Conservation (phyloP, 2,797 vertebrate genomes). For the Aselliscus stoliczkanus region DNA sequence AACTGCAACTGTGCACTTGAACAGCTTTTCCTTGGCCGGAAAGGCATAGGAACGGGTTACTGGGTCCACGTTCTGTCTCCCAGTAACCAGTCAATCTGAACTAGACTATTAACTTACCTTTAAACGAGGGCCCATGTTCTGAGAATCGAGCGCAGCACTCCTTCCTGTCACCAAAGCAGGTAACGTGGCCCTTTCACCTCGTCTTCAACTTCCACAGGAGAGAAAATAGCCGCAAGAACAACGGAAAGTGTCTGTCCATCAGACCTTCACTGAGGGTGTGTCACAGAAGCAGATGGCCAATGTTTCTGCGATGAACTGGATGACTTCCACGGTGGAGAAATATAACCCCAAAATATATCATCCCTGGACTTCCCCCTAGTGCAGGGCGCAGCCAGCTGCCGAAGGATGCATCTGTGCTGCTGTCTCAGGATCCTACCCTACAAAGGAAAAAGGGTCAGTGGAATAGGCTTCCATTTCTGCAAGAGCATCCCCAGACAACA, state of each 20-base stretch:
- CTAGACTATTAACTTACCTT: conserved; percentile 84
- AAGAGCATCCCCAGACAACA: conserved; percentile 8
- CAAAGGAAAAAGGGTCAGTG: not conserved
- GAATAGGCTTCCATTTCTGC: conserved; percentile 17
- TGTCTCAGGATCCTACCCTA: not conserved
- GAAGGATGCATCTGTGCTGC: not conserved
- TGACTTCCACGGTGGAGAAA: conserved; percentile 45
- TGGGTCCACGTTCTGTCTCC: not conserved
- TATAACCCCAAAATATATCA: not conserved
- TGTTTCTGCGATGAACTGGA: conserved; percentile 64
- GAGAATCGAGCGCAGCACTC: conserved; percentile 83
- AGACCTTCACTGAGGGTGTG: conserved; percentile 81
- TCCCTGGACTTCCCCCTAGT: conserved; percentile 39
- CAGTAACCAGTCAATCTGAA: not conserved
- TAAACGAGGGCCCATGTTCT: conserved; percentile 89
- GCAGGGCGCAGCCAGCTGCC: not conserved
- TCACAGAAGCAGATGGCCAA: conserved; percentile 3
- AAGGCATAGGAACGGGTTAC: not conserved
- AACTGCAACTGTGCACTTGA: not conserved
- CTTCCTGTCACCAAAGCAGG: conserved; percentile 90
- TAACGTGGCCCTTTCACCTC: conserved; percentile 85
- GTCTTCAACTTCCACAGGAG: conserved; percentile 86
- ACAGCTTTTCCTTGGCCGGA: not conserved
- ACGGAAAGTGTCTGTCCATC: conserved; percentile 88
- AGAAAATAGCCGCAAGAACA: conserved; percentile 86